Base-by-base conservation (phyloP, 2,797 vertebrate species). In the Hyperoplus lanceolatus region DNA sequence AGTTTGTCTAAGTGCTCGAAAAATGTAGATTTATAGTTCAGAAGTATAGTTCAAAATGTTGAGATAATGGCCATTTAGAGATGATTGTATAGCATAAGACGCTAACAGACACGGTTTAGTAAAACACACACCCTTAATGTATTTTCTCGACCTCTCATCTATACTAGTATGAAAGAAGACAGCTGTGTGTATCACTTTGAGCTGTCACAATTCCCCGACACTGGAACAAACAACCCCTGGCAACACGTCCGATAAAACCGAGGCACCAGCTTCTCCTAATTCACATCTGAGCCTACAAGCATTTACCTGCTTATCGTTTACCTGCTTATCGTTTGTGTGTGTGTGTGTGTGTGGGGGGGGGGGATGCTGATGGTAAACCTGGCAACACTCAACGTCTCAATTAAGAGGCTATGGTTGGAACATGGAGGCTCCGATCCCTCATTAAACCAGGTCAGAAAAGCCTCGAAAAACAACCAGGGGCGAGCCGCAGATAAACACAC, bases 271-370 rank as follows among this genome's bases (percentile, higher is more conserved):
- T 62, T 68, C 84, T 67, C 75, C 87, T 89, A 87, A 93, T 90
- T 90, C 90, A 8, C 81, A 83, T 89, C 78, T 36, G 70, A 84
- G 90, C 83, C 85, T 77, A 64, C 81, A 82, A 89, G 87, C 91
- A 93, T 93, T 94, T 93, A 93, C 89, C 91, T 82, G 83, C 91
- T 92, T 92, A 93, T 91, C 87, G 78, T 93, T 94, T 93, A 93
- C 89, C 91, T 82, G 83, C 91, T 92, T 92, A 93, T 91, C 87
- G 78, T n/a, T n/a, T n/a, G 21, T 21, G 21, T 21, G 21, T 21
- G 21, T 21, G 21, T 21, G 21, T 21, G 21, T 21, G 21, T 21
- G 21, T 21, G 41, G 16, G 38, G 16, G 12, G 29, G 15, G 29
- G 38, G 71, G 53, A 21, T 29, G 38, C 9, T 1, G n/a, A 49